phyloP scores from a whole-genome alignment of 64 coral and sea anemone species.

The Trachythela sp. region DNA sequence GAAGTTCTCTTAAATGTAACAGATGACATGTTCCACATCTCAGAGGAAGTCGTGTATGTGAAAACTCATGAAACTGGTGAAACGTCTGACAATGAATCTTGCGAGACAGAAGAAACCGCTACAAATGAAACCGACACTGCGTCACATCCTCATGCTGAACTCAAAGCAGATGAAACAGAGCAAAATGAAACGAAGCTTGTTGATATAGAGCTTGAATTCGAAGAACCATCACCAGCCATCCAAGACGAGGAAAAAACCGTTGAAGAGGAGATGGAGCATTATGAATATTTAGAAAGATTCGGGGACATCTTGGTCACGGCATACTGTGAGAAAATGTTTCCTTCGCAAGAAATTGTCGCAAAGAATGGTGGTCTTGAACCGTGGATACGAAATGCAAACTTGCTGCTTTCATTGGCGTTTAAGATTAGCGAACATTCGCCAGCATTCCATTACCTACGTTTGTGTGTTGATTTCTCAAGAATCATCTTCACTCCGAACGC shows the following conservation, averaged over 20 bases:
- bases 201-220: background rate
- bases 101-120: background rate
- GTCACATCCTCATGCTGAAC: too few species aligned
- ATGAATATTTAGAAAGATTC: background rate
- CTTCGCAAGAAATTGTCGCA: background rate
- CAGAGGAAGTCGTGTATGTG: background rate
- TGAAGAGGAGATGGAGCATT: background rate
- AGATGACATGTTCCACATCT: background rate
- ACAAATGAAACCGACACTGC: background rate
- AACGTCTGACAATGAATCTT: background rate
- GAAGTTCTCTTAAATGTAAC: background rate
- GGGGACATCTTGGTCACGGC: background rate
- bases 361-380: background rate
- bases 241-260: background rate
- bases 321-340: slow-evolving; percentile 13
- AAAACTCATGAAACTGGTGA: background rate
- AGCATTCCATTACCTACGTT: background rate
- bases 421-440: background rate
- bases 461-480: background rate
- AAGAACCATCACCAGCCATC: background rate
- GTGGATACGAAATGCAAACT: background rate
- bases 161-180: background rate
- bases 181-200: background rate
- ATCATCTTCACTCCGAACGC: background rate
- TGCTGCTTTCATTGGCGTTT: background rate